Percentiles rank a stretch among this genome's conserved stretches.
phyloP scores from a whole-genome alignment of 1,140 invertebrate genomes.

The Trachelipus rathkii region DNA sequence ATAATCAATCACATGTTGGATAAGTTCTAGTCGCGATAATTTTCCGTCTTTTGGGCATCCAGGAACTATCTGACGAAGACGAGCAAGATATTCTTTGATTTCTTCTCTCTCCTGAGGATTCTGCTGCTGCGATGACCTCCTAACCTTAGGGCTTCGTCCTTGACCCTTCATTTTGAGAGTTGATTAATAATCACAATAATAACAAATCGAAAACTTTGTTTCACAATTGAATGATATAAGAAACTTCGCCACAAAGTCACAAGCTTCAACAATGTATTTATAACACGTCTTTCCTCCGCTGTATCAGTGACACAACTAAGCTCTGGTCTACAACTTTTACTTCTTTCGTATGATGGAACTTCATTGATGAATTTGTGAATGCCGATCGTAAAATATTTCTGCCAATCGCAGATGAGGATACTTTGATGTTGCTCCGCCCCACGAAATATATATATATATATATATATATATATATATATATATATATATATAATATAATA shows the following conservation, averaged over 20 bases:
- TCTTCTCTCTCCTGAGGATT: neutral
- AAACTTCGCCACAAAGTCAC: too few species aligned
- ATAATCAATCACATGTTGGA: constrained; percentile 93
- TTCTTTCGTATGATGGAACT: neutral
- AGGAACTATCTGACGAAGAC: constrained; percentile 64
- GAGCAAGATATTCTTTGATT: constrained; percentile 3
- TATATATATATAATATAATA: too few species aligned
- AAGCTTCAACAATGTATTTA: too few species aligned
- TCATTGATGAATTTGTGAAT: constrained; percentile 13
- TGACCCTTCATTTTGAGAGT: neutral
- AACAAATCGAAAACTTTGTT: neutral
- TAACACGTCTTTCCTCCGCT: neutral
- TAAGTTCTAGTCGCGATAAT: constrained; percentile 82
- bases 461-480: too few species aligned
- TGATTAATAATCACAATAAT: neutral
- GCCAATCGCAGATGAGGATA: neutral
- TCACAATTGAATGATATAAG: neutral
- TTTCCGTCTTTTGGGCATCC: constrained; percentile 53
- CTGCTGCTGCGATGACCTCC: constrained; percentile 5
- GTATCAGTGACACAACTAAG: neutral
- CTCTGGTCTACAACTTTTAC: neutral
- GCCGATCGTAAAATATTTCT: neutral
- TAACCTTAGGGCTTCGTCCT: neutral
- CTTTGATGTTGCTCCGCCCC: too few species aligned
- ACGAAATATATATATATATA: too few species aligned